Evolutionary conservation across 2,888 invertebrate genomes (phyloP).

Genomic region (Pantelozetes paolii): DNA sequence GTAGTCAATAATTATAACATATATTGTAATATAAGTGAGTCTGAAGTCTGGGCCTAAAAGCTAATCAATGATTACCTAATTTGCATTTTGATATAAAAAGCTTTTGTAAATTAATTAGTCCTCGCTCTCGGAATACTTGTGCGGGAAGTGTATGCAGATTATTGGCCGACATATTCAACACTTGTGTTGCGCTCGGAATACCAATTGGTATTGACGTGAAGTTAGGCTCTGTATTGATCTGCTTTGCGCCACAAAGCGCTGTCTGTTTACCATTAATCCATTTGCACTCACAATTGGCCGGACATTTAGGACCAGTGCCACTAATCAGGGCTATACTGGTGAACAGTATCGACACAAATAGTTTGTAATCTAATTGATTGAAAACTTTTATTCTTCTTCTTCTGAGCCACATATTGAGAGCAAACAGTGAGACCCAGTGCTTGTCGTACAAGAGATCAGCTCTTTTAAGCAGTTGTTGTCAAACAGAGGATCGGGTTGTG

Average conservation of each 20-base stretch:
- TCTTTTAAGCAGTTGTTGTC: not conserved
- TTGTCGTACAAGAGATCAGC: not conserved
- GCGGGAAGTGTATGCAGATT: conserved; percentile 74
- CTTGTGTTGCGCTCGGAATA: conserved; percentile 79
- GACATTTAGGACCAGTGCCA: conserved; percentile 48
- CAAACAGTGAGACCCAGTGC: not conserved
- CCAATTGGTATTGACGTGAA: conserved; percentile 76
- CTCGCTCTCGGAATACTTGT: conserved; percentile 74
- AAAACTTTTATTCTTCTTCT: not conserved
- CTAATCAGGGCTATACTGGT: not conserved
- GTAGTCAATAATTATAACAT: no score
- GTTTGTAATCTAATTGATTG: conserved; percentile 1
- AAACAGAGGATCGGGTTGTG: not conserved
- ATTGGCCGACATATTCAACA: conserved; percentile 81
- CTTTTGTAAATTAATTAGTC: conserved; percentile 77
- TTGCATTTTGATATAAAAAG: conserved; percentile 77
- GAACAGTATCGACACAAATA: conserved; percentile 1
- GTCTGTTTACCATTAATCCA: conserved; percentile 84
- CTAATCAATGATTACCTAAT: conserved; percentile 67
- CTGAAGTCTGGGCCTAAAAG: not conserved
- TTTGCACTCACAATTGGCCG: conserved; percentile 68
- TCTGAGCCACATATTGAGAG: not conserved
- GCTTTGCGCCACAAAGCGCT: conserved; percentile 78
- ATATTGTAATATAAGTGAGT: no score
- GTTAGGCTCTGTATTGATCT: not conserved